Base-by-base conservation (phyloP, 1,140 invertebrate genomes). In the Diploscapter pachys region DNA sequence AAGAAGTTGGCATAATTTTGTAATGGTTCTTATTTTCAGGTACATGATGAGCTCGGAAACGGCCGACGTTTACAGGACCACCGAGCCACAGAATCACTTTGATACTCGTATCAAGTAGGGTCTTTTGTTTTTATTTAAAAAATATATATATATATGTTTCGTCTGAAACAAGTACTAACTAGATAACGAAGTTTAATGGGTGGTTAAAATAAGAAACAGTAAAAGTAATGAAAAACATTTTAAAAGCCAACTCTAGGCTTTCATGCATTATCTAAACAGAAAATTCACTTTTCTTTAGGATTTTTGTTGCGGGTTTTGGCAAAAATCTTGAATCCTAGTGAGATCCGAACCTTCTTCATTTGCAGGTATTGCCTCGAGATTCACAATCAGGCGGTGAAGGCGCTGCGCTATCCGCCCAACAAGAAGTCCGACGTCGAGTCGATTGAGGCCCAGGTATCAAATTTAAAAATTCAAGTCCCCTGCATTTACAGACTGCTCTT, bases 351-450 rank as follows among this genome's bases (percentile, higher is more conserved):
- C 13, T 9, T 13, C 8, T 31, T 31, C 31, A 31, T 31, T 65
- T 65, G 52, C 31, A 75, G 74, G 11, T 76, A 99, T 83, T 99
- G 97, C 85, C 87, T 99, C 50, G 94, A 98, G 84, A 90, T 99
- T 72, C 96, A 99, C 83, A 98, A 99, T 87, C 94, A 98, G 86
- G 98, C 89, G 63, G 93, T 96, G 0, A 94, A 98, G 88, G 96
- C 97, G 0, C 98, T 99, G 94, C 90, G 96, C 76, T 99, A 98
- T 88, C 96, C 97, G 53, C 95, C 96, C 2, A 99, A 99, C 86
- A 95, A 94, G 0, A 98, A 98, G 55, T 70, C 67, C 4, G 75
- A 77, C 52, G 72, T 78, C 3, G 78, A 80, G 57, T 76, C 79
- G 9, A 80, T 80, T 57, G 79, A 80, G 70, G 56, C 72, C 31